Conservation (phyloP, 2,888 invertebrate species). For the Lasioglossum pauxillum region DNA sequence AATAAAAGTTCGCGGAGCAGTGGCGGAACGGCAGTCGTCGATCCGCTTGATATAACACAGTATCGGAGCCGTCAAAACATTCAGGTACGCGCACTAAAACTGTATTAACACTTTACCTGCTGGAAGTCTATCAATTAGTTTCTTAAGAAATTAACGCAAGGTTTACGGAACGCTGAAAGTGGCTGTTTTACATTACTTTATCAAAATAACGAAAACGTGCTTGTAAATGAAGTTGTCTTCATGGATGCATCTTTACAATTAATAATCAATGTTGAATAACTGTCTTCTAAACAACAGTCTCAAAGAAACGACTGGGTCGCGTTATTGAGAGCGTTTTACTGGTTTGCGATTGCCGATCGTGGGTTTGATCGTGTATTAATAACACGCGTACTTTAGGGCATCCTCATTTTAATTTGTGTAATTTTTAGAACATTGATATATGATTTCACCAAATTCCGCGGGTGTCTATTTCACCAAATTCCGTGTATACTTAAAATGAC, state of each 20-base stretch:
- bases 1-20: constrained; percentile 23
- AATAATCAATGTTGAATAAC: too few species aligned
- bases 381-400: too few species aligned
- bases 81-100: background rate
- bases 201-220: background rate
- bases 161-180: background rate
- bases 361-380: too few species aligned
- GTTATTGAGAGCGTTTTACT: too few species aligned
- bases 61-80: background rate
- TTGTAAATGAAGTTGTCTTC: background rate
- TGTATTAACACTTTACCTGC: background rate
- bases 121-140: background rate
- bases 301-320: too few species aligned
- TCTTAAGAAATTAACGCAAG: background rate
- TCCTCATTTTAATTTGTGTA: too few species aligned
- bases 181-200: background rate
- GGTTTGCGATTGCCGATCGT: background rate
- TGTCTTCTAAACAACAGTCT: background rate
- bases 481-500: too few species aligned
- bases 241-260: too few species aligned
- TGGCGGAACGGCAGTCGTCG: background rate
- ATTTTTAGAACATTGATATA: too few species aligned
- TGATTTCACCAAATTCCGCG: too few species aligned
- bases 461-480: too few species aligned
- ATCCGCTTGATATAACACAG: background rate